Evolutionary conservation across 2,888 invertebrate species (phyloP), one percentile per base, ranked within the genome.

Genomic region (Lathronympha strigana): DNA sequence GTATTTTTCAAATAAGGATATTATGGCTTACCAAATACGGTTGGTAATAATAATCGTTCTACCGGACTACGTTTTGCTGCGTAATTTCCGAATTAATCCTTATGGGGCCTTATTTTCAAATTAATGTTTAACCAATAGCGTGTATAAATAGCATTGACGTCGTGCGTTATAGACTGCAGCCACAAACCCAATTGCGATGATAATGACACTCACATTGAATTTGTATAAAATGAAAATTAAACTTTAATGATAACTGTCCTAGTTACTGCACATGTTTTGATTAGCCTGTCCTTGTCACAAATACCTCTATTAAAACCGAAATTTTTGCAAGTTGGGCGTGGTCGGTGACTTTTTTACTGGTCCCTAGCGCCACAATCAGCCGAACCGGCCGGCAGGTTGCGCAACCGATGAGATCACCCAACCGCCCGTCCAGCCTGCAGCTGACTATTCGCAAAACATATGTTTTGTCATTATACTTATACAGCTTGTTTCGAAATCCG

Each of bases 391-490:
- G 40, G 40, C 28, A 28, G 55, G 57, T 57, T 57, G 57, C 57
- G 57, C 57, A 57, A 57, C 57, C 31, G 57, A 57, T 57, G 57
- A 57, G 43, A 57, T 57, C 57, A 57, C 31, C 43, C 57, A 43
- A 28, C 57, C 31, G 19, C 57, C 57, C 40, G 13, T 17, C 19
- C 28, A 23, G 23, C 36, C 36, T 53, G 36, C 53, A n/a, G 11
- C 31, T 1, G 9, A 50, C 43, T 8, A 50, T 45, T 45, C 28
- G 28, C 49, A 28, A 28, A 28, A 28, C 17, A 50, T 17, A n/a
- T n/a, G n/a, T n/a, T n/a, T 15, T 28, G 15, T 28, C 6, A n/a
- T n/a, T 11, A 25, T 1, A 4, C 5, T 21, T 9, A 25, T 5
- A 9, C 17, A 2, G 15, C 15, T 21, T 2, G 15, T 19, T 4